Percentiles rank a stretch among this genome's conserved stretches.
phyloP scores from a whole-genome alignment of 2,888 invertebrate species.

The Tiliacea citrago region DNA sequence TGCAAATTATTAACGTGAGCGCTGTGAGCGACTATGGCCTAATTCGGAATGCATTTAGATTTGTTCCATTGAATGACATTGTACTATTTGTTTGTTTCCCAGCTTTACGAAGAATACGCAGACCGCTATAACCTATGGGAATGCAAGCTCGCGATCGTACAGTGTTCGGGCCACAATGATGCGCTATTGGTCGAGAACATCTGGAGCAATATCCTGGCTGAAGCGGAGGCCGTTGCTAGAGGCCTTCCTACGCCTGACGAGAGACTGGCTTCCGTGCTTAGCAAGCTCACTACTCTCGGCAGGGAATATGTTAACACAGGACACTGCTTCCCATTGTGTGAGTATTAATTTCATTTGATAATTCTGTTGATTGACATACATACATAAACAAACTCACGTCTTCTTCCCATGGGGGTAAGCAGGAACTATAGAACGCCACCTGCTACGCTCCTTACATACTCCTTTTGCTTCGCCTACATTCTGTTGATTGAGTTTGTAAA shows the following conservation, averaged over 20 bases:
- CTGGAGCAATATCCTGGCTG: slow-evolving; percentile 96
- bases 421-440: too few relatives aligned
- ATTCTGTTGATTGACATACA: too few relatives aligned
- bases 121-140: slow-evolving; percentile 97
- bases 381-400: too few relatives aligned
- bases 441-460: too few relatives aligned
- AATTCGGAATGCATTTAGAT: too few relatives aligned
- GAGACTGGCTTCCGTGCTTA: slow-evolving; percentile 93
- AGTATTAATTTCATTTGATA: slow-evolving; percentile 70
- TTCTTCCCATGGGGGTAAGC: too few relatives aligned
- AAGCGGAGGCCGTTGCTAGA: slow-evolving; percentile 89
- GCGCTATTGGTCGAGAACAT: slow-evolving; percentile 96
- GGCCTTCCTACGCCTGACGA: slow-evolving; percentile 86
- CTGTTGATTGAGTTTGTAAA: not conserved
- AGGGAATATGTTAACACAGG: slow-evolving; percentile 95
- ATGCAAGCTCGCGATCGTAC: slow-evolving; percentile 98
- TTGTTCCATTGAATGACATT: too few relatives aligned
- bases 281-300: slow-evolving; percentile 94
- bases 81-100: slow-evolving; percentile 19
- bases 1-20: too few relatives aligned
- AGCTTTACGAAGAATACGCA: slow-evolving; percentile 97
- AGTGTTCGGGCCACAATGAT: slow-evolving; percentile 98
- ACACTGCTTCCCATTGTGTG: slow-evolving; percentile 96
- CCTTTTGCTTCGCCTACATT: too few relatives aligned
- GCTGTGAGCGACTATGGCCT: too few relatives aligned